Evolutionary conservation across 2,888 invertebrate genomes (phyloP), one percentile per base, ranked within the genome.

Genomic region (Ophioninae sp.): DNA sequence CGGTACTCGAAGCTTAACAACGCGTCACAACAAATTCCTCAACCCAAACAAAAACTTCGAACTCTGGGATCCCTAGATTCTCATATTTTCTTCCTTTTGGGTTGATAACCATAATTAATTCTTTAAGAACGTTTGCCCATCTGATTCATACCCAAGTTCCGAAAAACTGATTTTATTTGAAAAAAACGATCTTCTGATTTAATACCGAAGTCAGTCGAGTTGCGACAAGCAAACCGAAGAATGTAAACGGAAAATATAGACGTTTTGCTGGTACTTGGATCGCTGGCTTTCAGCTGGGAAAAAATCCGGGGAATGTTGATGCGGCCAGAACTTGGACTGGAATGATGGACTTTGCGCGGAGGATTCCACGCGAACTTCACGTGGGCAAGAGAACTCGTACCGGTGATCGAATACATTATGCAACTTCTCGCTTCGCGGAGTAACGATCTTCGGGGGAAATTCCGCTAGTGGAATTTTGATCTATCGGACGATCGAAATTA

Each of bases 21-120:
- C 90, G 91, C 91, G 91, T 91, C 91, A 91, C 91, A 92, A 90
- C 90, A 87, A 91, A 89, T 91, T 90, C 89, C 89, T 90, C 89
- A 88, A 87, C 85, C 88, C 87, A 84, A 86, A 41, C 59, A 72
- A 86, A 88, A 88, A 78, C 84, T 78, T 86, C 73, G 76, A 82
- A 62, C 82, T 83, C 85, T 75, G 81, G 77, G 70, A 70, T 83
- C 59, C 83, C 61, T 78, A 6, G 37, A n/a, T n/a, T 0, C 23
- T 44, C 20, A 23, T 65, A 65, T 20, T 10, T 67, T 41, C 41
- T 20, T 59, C 2, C 21, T 20, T 59, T 20, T 20, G 59, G 3
- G 3, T 30, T 30, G 30, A 30, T 30, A 30, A 30, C 8, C 59
- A 8, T 20, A 8, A 8, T 20, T 7, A 21, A n/a, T 59, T 59